Percentiles rank a stretch among this genome's conserved stretches.
Evolutionary conservation across 2,113 vertebrate genomes (phyloP).

Genomic region (Gila orcuttii): DNA sequence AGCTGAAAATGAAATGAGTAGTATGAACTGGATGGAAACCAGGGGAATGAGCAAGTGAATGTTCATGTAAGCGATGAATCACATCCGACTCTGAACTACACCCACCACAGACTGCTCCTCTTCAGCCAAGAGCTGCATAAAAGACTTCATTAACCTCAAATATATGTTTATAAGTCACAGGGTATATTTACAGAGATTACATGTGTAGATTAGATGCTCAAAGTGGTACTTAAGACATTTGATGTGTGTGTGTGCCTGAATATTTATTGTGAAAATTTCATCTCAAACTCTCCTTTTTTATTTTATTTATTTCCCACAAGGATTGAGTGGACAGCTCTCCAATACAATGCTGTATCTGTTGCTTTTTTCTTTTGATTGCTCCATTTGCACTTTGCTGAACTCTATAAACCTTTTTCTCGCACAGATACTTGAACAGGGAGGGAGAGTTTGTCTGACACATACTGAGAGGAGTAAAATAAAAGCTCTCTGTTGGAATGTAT

Average conservation of each 20-base stretch:
- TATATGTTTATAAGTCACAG: not conserved
- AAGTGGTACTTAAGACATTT: not conserved
- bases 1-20: not conserved
- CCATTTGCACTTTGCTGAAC: constrained; percentile 22
- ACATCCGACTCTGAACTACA: not conserved
- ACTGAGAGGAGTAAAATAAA: constrained; percentile 30
- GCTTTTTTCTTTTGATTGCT: constrained; percentile 33
- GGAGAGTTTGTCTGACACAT: not conserved
- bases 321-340: constrained; percentile 23
- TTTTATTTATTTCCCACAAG: constrained; percentile 4
- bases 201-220: not conserved
- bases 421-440: not conserved
- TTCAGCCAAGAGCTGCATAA: constrained; percentile 11
- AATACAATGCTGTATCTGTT: constrained; percentile 2
- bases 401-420: not conserved
- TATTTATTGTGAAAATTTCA: not conserved
- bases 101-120: constrained; percentile 22
- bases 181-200: constrained; percentile 14
- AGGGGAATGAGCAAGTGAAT: not conserved
- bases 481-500: constrained; percentile 10
- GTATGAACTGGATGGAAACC: not conserved
- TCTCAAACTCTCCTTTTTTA: not conserved
- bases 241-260: not conserved
- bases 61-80: constrained; percentile 39
- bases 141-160: constrained; percentile 13